Base-by-base conservation (phyloP, 2,797 vertebrate species). In the Tympanoctomys barrerae region DNA sequence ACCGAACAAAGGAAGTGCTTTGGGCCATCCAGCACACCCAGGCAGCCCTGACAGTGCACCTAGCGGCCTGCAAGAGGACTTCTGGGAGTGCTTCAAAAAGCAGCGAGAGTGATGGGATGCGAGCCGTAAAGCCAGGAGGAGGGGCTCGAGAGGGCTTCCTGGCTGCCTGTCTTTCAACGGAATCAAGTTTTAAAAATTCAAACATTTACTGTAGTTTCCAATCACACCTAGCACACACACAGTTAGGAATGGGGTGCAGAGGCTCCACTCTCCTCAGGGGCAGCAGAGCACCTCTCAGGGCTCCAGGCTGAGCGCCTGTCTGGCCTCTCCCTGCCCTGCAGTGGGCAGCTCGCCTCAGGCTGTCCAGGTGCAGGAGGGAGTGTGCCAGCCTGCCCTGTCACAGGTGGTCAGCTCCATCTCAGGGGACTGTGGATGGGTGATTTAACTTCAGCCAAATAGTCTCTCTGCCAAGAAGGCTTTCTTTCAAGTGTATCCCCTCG, bases 261-360 rank as follows among this genome's bases (percentile, higher is more conserved):
- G 33, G 70, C 16, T 14, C 5, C 24, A 0, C 22, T 31, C 83
- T 66, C 57, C 70, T n/a, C 52, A 8, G n/a, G 70, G 24, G 66
- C 59, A 68, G 73, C 26, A 33, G n/a, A 5, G 6, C 18, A 8
- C 16, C 22, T 14, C 5, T 19, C 11, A 4, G 39, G 46, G 22
- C 54, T 0, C 16, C 0, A 39, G 33, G 9, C 1, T 3, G 0
- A 5, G 46, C 28, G 42, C 3, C 33, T 7, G 22, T 52, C n/a
- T 5, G 8, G 8, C 12, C 28, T 0, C 3, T 3, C 46, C 0
- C 21, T 54, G 52, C 57, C 24, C 36, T 36, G 70, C 36, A 12
- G 70, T 18, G 66, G 66, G 33, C 31, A 19, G 26, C 62, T 64
- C 26, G 28, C 66, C 33, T n/a, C 33, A 2, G 66, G 62, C 59